Conservation (phyloP, 2,113 vertebrate species). For the Strix uralensis region DNA sequence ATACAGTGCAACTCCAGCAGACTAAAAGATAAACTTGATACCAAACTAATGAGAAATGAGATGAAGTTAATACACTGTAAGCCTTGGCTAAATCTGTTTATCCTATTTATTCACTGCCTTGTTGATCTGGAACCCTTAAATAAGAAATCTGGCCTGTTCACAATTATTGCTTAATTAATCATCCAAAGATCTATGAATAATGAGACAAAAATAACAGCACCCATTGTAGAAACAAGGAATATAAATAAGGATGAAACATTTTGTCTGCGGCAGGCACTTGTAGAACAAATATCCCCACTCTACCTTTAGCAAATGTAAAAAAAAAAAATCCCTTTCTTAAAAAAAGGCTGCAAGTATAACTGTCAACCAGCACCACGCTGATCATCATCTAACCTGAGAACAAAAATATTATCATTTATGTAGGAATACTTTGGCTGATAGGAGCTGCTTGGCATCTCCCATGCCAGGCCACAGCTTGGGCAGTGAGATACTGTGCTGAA, state of each 20-base stretch:
- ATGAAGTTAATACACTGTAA: conserved; percentile 34
- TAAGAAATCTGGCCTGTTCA: neutral
- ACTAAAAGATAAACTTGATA: neutral
- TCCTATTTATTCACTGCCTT: conserved; percentile 12
- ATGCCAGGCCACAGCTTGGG: neutral
- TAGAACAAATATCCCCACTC: neutral
- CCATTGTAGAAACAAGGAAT: neutral
- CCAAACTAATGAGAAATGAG: conserved; percentile 39
- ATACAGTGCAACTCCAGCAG: neutral
- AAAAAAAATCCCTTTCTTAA: neutral
- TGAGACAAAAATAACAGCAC: neutral
- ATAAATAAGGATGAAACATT: neutral
- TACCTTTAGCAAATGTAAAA: neutral
- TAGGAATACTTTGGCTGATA: neutral
- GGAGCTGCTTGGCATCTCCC: neutral
- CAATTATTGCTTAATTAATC: conserved; percentile 40
- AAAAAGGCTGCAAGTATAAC: neutral
- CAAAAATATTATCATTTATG: neutral
- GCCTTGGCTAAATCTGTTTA: conserved; percentile 14
- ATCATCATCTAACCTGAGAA: neutral
- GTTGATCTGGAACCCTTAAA: conserved; percentile 33
- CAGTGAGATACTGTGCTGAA: neutral
- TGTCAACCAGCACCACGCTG: neutral
- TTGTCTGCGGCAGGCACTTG: neutral
- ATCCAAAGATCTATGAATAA: neutral